Base-by-base conservation (phyloP, 2,797 vertebrate genomes). In the Muscicapa comitata region DNA sequence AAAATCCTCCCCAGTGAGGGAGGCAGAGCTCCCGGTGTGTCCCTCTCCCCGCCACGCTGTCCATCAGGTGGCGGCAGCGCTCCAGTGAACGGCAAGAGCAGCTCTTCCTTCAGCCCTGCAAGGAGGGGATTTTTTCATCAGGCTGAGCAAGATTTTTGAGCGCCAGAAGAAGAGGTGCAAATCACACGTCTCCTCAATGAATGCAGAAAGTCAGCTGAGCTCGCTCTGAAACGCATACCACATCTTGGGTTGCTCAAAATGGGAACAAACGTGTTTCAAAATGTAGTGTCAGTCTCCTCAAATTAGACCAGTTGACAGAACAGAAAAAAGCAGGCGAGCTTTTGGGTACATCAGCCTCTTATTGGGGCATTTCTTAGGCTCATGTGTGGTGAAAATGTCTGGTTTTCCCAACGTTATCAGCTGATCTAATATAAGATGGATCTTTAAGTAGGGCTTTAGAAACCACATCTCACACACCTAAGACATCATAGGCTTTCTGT, bases 11-110 rank as follows among this genome's bases (percentile, higher is more conserved):
- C 11, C 10, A 12, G 7, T 6, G 6, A 24, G 59, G 3, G n/a
- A 19, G 21, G 29, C 54, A 31, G 65, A 47, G 58, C 54, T 48
- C 31, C 20, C 3, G 37, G 31, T 11, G 2, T 8, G 76, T 40
- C 79, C 65, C 66, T 35, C 59, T 86, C 50, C 23, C 38, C 7
- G 2, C 37, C 38, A 6, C 3, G 20, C 43, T 38, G 90, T 70
- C 95, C 95, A 78, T 90, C 31, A 90, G 96, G 73, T 84, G 95
- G 95, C 91, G 85, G 82, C 95, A 96, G 78, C 63, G 82, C 85
- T 81, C 91, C 73, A 86, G 86, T 2, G 75, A 89, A 65, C 2
- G n/a, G 18, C 48, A 33, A 13, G 43, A 33, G 40, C 70, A 20
- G 23, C 58, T 58, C 58, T 15, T 10, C 58, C 48, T 28, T 17